phyloP scores from a whole-genome alignment of 1,140 invertebrate genomes.

The Brachionus asplanchnoidis region DNA sequence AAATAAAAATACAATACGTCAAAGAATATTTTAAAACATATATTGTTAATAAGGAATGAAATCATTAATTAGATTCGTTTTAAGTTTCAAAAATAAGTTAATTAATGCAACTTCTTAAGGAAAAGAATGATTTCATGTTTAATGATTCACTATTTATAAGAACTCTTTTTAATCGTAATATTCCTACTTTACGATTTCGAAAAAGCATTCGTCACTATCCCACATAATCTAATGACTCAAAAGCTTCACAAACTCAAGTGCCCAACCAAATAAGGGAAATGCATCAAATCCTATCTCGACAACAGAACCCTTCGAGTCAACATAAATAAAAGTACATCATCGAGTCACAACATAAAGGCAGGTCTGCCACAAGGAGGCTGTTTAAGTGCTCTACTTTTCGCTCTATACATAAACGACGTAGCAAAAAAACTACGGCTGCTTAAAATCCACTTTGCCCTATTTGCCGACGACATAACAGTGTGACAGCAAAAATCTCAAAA shows the following conservation, averaged over 20 bases:
- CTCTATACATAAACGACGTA: slow-evolving; percentile 20
- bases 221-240: no score
- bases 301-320: neutral
- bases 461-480: slow-evolving; percentile 26
- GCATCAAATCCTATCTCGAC: neutral
- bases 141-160: no score
- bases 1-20: no score
- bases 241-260: neutral
- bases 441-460: neutral
- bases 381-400: neutral
- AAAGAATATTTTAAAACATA: no score
- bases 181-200: slow-evolving; percentile 54
- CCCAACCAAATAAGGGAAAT: neutral
- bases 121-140: no score
- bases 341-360: neutral
- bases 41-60: no score
- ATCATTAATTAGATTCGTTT: no score
- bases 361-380: no score
- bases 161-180: no score
- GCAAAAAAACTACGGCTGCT: neutral
- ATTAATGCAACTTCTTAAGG: no score
- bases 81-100: no score
- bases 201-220: slow-evolving; percentile 55
- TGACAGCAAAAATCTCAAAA: neutral
- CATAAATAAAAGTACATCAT: neutral